phyloP scores from a whole-genome alignment of 2,113 vertebrate genomes.

The Peromyscus leucopus region DNA sequence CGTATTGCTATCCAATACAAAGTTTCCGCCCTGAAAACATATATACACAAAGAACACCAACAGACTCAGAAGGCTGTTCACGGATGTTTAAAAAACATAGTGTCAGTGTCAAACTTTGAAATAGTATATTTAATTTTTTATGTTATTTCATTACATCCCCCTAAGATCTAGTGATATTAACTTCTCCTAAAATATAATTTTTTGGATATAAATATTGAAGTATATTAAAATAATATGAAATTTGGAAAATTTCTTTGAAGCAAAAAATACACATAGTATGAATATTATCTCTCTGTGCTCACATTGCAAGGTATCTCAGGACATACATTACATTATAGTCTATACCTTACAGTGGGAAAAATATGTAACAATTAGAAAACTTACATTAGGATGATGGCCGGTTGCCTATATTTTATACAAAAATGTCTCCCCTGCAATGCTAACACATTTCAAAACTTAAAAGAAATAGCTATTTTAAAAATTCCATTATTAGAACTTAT shows the following conservation, averaged over 20 bases:
- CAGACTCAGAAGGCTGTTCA: too few relatives aligned
- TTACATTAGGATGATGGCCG: not conserved
- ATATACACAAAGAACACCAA: too few relatives aligned
- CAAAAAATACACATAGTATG: not conserved
- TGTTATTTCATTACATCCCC: not conserved
- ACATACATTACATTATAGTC: not conserved
- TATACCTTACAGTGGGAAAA: not conserved
- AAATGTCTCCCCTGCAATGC: not conserved
- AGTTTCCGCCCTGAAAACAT: too few relatives aligned
- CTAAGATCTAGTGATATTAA: not conserved
- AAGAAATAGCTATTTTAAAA: not conserved
- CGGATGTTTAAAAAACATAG: not conserved
- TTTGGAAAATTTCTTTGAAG: not conserved
- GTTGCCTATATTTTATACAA: not conserved
- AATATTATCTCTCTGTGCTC: not conserved
- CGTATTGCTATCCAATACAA: not conserved
- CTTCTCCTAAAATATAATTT: not conserved
- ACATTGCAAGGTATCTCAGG: not conserved
- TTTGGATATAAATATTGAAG: not conserved
- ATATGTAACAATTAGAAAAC: not conserved
- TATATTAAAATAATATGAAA: not conserved
- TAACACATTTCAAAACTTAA: conserved; percentile 1
- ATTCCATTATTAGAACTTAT: not conserved
- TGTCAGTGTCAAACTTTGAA: not conserved
- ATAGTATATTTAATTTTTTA: not conserved